Evolutionary conservation across 2,113 vertebrate genomes (phyloP), one percentile per base, ranked within the genome.

Genomic region (Solenodon paradoxus): DNA sequence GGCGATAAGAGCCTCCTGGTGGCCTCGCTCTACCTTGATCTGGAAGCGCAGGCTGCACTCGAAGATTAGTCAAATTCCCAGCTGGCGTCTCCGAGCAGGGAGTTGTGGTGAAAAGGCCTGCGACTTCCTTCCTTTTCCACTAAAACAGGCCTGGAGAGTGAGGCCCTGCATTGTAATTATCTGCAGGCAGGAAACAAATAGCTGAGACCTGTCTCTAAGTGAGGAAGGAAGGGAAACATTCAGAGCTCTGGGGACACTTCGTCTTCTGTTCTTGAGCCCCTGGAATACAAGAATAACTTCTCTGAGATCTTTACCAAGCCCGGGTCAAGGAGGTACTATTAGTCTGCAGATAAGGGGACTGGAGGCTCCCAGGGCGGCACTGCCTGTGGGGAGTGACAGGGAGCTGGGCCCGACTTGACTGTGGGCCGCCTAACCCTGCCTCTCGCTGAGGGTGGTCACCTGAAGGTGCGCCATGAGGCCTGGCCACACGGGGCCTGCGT

Each of bases 221-320:
- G 86, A 95, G 87, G 90, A 95, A 94, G 96, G 95, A 95, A 97
- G 87, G 94, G 86, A 88, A 78, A 90, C 95, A 80, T 77, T 83
- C 91, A 51, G 66, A 82, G 82, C 82, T 81, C 93, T 32, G 85
- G 85, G 78, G 78, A 72, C 11, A 10, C 68, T 63, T 75, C 55
- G 16, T 64, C 79, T 82, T 81, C 81, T 68, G 53, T 53, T 91
- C 92, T 72, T 16, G 51, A 55, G 53, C 81, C 45, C 0, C 9
- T 17, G 64, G 66, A 24, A 68, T 45, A 72, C 26, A 53, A 59
- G 74, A 17, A 9, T 1, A 28, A 9, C n/a, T 61, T 1, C 77
- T 35, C 93, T 7, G 7, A 8, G 49, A 17, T 82, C 84, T 89
- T 30, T 24, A 22, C 61, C 75, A 47, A 28, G 35, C n/a, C 51